Conservation (phyloP, 2,888 invertebrate genomes). For the Drosophila kambysellisi region DNA sequence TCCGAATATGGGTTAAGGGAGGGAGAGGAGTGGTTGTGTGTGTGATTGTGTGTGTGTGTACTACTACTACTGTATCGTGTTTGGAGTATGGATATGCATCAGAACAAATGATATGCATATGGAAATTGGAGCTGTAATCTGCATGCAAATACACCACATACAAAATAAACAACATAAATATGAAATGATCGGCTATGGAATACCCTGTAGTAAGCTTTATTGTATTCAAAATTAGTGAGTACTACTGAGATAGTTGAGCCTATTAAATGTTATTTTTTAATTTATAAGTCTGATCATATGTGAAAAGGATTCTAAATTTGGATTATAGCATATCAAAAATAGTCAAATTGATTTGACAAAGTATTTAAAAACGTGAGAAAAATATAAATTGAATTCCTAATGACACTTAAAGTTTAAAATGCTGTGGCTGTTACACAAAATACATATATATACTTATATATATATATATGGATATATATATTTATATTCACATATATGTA, state of each 20-base stretch:
- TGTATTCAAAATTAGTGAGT: not conserved
- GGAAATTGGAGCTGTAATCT: constrained; percentile 37
- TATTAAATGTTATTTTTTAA: not conserved
- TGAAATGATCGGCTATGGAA: not conserved
- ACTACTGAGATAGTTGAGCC: not conserved
- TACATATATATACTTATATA: not conserved
- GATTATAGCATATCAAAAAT: not conserved
- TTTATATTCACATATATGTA: not conserved
- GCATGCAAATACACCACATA: constrained; percentile 28
- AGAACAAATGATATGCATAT: constrained; percentile 34
- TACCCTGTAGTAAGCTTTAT: not conserved
- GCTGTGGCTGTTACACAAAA: not conserved
- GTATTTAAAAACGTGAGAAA: not conserved
- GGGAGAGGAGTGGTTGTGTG: not conserved
- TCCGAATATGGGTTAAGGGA: constrained; percentile 5
- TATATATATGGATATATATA: not conserved
- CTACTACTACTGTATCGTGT: not conserved
- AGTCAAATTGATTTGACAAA: not conserved
- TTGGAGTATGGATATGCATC: constrained; percentile 16
- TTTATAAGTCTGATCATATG: not conserved
- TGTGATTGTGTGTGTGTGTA: not conserved
- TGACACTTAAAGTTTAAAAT: not conserved
- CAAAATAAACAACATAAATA: not conserved
- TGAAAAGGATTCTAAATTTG: not conserved
- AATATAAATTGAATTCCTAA: not conserved